A percentile compares a stretch with the other conserved stretches of the same genome.
phyloP scores from a whole-genome alignment of 37 sponge, comb jelly and placozoan genomes.

The Cladorhizidae sp. region DNA sequence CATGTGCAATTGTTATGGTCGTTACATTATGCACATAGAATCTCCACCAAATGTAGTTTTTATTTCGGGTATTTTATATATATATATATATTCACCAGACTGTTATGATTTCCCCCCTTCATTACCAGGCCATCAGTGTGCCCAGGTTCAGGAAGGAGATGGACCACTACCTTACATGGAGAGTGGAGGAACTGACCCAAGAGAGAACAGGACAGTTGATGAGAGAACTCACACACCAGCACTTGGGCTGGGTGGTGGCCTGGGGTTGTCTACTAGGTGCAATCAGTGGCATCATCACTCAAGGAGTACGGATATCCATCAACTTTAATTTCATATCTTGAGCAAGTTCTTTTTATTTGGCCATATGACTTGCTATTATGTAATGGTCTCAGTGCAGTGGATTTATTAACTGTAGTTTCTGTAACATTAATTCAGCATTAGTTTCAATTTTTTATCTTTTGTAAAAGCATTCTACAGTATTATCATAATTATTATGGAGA shows the following conservation, averaged over 20 bases:
- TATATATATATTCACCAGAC: slow-evolving; percentile 2
- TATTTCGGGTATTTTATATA: no score
- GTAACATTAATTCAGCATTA: no score
- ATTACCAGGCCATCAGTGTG: slow-evolving; percentile 35
- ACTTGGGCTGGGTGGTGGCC: slow-evolving; percentile 74
- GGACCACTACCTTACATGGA: slow-evolving; percentile 62
- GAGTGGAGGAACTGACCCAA: slow-evolving; percentile 45
- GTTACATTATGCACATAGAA: no score
- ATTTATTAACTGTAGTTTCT: no score
- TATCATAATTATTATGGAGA: no score
- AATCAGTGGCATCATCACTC: slow-evolving; percentile 51
- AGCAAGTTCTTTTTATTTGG: no score
- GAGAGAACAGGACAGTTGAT: slow-evolving; percentile 34
- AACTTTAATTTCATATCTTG: slow-evolving; percentile 28
- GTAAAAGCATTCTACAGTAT: no score
- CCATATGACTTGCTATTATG: no score
- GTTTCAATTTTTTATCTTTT: no score
- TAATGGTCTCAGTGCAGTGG: no score
- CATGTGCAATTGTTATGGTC: no score
- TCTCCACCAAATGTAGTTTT: no score
- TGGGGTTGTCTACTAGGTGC: slow-evolving; percentile 79
- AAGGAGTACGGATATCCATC: slow-evolving; percentile 40
- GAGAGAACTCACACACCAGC: slow-evolving; percentile 49
- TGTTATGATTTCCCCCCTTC: not conserved
- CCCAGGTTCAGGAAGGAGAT: slow-evolving; percentile 65